Evolutionary conservation across 2,888 invertebrate genomes (phyloP).

Genomic region (Synanthedon myopaeformis): DNA sequence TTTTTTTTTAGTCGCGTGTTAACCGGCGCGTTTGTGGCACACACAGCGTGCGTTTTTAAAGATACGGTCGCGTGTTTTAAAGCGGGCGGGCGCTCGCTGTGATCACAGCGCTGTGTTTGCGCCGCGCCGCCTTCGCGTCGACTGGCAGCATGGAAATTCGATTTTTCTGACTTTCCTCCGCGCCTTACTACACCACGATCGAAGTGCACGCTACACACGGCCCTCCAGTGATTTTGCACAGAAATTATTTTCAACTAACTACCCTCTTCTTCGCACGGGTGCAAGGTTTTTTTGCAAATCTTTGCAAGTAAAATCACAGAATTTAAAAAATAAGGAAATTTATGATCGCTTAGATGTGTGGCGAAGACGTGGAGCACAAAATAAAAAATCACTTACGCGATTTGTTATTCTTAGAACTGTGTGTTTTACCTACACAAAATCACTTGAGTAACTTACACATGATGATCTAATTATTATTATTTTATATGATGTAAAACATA

Average conservation of each 20-base stretch:
- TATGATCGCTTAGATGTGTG: neutral
- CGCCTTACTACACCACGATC: conserved; percentile 62
- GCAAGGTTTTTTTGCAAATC: too few species aligned
- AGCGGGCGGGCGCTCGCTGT: conserved; percentile 59
- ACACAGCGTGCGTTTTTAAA: conserved; percentile 12
- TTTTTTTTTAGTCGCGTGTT: neutral
- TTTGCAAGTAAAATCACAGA: too few species aligned
- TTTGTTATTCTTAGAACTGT: too few species aligned
- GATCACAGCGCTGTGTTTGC: conserved; percentile 29
- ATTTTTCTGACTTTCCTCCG: conserved; percentile 70
- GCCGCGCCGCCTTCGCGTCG: conserved; percentile 64
- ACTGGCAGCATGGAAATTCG: conserved; percentile 69
- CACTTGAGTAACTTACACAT: too few species aligned
- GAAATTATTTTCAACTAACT: too few species aligned
- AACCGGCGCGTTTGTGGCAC: conserved; percentile 13
- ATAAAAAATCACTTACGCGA: neutral
- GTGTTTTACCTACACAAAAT: too few species aligned
- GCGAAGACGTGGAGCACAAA: neutral
- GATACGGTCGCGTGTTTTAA: conserved; percentile 14
- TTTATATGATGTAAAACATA: too few species aligned
- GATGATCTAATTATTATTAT: too few species aligned
- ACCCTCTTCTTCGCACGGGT: too few species aligned
- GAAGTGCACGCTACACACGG: conserved; percentile 55
- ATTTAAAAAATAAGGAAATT: neutral
- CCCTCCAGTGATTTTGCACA: conserved; percentile 61